Evolutionary conservation across 2,888 invertebrate species (phyloP), one percentile per base, ranked within the genome.

Genomic region (Philopedon plagiatum): DNA sequence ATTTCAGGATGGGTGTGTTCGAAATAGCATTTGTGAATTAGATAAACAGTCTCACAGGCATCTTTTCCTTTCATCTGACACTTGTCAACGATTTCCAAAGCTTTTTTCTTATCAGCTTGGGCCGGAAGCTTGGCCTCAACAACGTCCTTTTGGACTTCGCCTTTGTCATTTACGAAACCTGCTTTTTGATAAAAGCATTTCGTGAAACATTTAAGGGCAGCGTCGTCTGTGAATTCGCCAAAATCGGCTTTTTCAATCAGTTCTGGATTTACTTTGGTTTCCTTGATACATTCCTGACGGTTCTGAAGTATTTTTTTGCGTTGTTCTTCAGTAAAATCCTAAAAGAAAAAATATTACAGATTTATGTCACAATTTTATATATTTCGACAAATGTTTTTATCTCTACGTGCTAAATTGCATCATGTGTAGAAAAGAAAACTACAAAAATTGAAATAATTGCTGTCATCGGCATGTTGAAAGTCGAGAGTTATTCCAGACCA

Each of bases 161-260:
- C 80, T 13, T 78, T 63, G 32, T 78, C 77, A 39, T 76, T 73
- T 1, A 79, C 76, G 51, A 78, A 78, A 7, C 80, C 81, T 7
- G 78, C 79, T 51, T 81, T 80, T 39, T 78, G 78, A 66, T 80
- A 79, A 71, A 81, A 79, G 63, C 81, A 81, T 73, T 79, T 79
- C 46, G 79, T 78, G 72, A 80, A 81, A 69, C 81, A 81, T 68
- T 80, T 76, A 5, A 81, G 61, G 49, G 77, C 76, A 8, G 64
- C 54, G 49, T 80, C 80, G 13, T 80, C 80, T 4, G 74, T 69
- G 66, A 81, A 80, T 21, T 79, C 77, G 8, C 80, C 80, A 13
- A 70, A 74, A 67, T 79, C 79, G 9, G 80, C 81, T 44, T 74
- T 77, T 60, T 78, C 79, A 46, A 81, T 78, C 23, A 80, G 72